These are phyloP conservation scores for Coccyzus lansbergi DNA, from an alignment of 2,797 vertebrate genomes.

Conservation along the genomic window DNA sequence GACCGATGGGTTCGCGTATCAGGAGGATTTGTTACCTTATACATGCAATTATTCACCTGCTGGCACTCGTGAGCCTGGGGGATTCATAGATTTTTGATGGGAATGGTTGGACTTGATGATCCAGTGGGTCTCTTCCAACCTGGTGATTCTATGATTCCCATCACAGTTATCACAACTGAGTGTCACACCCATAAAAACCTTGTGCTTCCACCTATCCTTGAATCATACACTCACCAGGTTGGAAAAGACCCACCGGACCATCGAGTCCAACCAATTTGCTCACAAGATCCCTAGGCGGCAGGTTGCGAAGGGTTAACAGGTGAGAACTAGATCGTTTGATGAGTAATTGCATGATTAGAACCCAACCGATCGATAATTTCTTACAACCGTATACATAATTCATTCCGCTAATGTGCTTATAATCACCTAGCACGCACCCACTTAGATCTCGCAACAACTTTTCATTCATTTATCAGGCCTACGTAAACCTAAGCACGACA, in stretches of 20 bases:
- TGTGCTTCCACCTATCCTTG: too few relatives aligned
- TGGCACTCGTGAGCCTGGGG: rapidly evolving
- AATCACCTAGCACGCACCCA: background rate
- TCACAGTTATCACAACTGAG: rapidly evolving
- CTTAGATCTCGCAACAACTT: background rate
- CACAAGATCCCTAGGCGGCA: rapidly evolving
- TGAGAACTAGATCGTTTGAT: background rate
- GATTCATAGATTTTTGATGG: rapidly evolving
- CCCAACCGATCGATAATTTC: slow-evolving; percentile 21
- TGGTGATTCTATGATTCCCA: too few relatives aligned
- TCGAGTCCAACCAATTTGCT: too few relatives aligned
- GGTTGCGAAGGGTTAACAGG: background rate
- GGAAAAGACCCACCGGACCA: too few relatives aligned
- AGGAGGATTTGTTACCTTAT: background rate
- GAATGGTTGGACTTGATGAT: too few relatives aligned
- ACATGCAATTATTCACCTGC: background rate
- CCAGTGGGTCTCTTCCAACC: too few relatives aligned
- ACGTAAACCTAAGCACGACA: background rate
- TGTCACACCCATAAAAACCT: rapidly evolving
- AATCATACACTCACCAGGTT: too few relatives aligned
- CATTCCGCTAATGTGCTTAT: background rate
- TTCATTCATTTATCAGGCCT: background rate
- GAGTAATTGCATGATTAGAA: slow-evolving; percentile 12
- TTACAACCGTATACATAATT: slow-evolving; percentile 3
- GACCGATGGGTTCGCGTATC: rapidly evolving